phyloP scores from a whole-genome alignment of 2,113 vertebrate genomes.

The Trematomus loennbergii region DNA sequence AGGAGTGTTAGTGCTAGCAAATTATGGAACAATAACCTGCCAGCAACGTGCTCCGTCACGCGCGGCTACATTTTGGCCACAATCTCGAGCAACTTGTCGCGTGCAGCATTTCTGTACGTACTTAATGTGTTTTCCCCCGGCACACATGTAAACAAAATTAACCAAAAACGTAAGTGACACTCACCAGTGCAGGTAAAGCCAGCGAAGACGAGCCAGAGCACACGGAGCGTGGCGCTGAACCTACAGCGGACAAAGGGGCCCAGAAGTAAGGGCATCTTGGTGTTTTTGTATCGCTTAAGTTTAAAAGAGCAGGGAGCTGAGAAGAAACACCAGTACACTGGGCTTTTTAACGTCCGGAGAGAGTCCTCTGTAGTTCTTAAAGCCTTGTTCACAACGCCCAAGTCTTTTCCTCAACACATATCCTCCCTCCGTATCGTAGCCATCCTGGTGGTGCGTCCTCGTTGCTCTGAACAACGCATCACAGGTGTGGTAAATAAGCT shows the following conservation, averaged over 20 bases:
- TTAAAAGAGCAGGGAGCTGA: conserved; percentile 56
- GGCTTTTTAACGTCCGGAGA: conserved; percentile 52
- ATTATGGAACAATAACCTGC: conserved; percentile 49
- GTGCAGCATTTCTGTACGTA: background rate
- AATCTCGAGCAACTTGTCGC: conserved; percentile 29
- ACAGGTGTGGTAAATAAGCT: conserved; percentile 84
- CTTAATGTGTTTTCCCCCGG: background rate
- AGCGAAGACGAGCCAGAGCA: conserved; percentile 70
- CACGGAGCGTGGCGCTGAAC: conserved; percentile 72
- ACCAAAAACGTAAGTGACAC: conserved; percentile 50
- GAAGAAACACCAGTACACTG: conserved; percentile 35
- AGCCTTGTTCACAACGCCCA: conserved; percentile 59
- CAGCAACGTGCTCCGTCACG: conserved; percentile 44
- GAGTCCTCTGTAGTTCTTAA: conserved; percentile 67
- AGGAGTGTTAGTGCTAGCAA: conserved; percentile 29
- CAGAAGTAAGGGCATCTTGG: conserved; percentile 80
- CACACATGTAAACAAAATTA: background rate
- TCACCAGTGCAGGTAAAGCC: conserved; percentile 84
- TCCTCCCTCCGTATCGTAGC: conserved; percentile 69
- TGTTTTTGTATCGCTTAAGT: conserved; percentile 64
- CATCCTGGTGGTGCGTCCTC: conserved; percentile 78
- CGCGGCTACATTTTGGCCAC: conserved; percentile 4
- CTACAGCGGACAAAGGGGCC: conserved; percentile 83
- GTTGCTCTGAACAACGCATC: conserved; percentile 85
- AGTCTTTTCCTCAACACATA: conserved; percentile 77